A percentile compares a stretch with the other conserved stretches of the same genome.
Evolutionary conservation across 2,797 vertebrate species (phyloP).

Genomic region (Tauraco hartlaubi): DNA sequence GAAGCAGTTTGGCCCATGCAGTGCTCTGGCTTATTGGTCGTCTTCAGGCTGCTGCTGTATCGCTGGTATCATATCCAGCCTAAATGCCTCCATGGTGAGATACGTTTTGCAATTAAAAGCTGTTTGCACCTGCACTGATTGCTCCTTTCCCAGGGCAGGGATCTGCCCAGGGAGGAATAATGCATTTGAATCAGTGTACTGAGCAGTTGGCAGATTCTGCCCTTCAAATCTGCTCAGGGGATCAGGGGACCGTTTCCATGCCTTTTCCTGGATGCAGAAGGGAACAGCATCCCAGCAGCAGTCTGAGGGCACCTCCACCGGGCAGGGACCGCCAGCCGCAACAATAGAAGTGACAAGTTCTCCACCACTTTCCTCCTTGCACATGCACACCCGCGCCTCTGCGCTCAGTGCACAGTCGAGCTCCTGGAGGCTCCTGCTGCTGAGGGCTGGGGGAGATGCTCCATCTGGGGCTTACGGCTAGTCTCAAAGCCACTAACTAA

Average conservation of each 20-base stretch:
- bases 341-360: background rate
- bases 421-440: background rate
- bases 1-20: constrained; percentile 5
- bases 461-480: background rate
- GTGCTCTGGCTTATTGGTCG: background rate
- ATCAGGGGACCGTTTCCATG: background rate
- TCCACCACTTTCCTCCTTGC: background rate
- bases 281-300: constrained; percentile 11
- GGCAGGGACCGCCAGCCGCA: background rate
- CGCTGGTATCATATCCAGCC: constrained; percentile 36
- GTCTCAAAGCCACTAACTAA: background rate
- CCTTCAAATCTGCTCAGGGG: constrained; percentile 44
- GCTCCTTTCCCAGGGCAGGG: constrained; percentile 55
- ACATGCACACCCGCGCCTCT: background rate
- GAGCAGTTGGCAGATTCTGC: constrained; percentile 50
- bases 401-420: background rate
- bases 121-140: constrained; percentile 62
- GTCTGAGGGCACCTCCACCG: background rate
- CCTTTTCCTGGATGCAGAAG: constrained; percentile 9
- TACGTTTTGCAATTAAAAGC: constrained; percentile 70
- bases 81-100: constrained; percentile 59
- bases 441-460: background rate
- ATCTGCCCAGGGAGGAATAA: constrained; percentile 51
- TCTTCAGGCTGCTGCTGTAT: constrained; percentile 1
- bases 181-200: constrained; percentile 33